Evolutionary conservation across 1,140 invertebrate species (phyloP).

Genomic region (Anastrepha obliqua): DNA sequence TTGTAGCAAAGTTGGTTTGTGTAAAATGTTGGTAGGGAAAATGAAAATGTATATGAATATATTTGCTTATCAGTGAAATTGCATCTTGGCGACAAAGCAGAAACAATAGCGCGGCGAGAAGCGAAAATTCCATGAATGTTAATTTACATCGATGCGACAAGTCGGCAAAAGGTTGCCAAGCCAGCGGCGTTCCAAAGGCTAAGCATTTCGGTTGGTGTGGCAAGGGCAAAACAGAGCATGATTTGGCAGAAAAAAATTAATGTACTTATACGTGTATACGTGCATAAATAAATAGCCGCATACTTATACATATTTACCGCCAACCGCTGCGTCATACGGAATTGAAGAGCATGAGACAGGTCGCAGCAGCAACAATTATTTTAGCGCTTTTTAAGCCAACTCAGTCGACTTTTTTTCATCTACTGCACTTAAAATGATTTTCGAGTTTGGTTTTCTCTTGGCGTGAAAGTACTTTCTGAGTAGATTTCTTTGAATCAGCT

Average conservation of each 20-base stretch:
- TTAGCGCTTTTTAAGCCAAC: conserved; percentile 14
- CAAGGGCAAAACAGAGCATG: background rate
- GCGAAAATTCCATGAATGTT: conserved; percentile 8
- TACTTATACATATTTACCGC: background rate
- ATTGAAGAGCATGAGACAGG: conserved; percentile 14
- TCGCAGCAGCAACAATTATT: conserved; percentile 14
- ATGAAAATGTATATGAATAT: conserved; percentile 26
- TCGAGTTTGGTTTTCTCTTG: background rate
- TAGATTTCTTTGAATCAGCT: conserved; percentile 21
- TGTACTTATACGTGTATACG: background rate
- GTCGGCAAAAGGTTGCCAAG: background rate
- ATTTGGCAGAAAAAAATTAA: background rate
- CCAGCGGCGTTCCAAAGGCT: conserved; percentile 11
- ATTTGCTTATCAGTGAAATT: conserved; percentile 48
- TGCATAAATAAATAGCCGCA: no score
- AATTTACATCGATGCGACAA: background rate
- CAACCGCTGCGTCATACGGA: background rate
- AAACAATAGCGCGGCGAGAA: conserved; percentile 17
- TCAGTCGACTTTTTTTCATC: background rate
- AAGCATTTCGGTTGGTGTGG: background rate
- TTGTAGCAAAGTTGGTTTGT: background rate
- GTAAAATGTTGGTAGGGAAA: background rate
- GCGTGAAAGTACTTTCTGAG: conserved; percentile 32
- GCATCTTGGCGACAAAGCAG: conserved; percentile 49
- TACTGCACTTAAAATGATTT: background rate